A percentile compares a stretch with the other conserved stretches of the same genome.
Conservation (phyloP, 2,113 vertebrate genomes). For the Paramisgurnus dabryanus region DNA sequence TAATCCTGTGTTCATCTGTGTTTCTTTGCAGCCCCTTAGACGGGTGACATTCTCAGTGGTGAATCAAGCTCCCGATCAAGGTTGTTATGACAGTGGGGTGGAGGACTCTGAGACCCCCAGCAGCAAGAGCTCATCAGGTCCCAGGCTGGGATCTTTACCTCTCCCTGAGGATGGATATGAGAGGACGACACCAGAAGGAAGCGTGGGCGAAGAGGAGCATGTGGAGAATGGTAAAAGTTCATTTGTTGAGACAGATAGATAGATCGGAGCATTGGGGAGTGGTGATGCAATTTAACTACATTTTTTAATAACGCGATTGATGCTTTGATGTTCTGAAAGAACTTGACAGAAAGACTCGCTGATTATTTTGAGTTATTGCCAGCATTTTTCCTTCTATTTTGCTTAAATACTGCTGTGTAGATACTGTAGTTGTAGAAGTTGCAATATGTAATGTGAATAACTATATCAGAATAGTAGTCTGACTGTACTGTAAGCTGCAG, state of each 20-base stretch:
- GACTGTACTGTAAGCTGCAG: too few species aligned
- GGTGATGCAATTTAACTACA: too few species aligned
- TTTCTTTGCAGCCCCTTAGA: constrained; percentile 84
- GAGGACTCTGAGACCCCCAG: constrained; percentile 97
- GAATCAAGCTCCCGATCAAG: constrained; percentile 90
- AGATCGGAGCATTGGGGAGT: too few species aligned
- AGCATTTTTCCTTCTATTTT: too few species aligned
- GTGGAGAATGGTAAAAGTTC: constrained; percentile 86
- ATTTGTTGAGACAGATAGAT: not conserved
- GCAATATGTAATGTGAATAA: too few species aligned
- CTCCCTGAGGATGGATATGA: constrained; percentile 95
- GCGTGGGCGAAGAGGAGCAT: constrained; percentile 96
- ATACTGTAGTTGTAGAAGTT: too few species aligned
- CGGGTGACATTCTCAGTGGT: constrained; percentile 96
- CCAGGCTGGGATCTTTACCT: constrained; percentile 88
- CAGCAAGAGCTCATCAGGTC: constrained; percentile 94
- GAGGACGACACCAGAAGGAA: constrained; percentile 93
- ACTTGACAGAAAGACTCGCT: too few species aligned
- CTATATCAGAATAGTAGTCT: too few species aligned
- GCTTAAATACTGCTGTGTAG: too few species aligned
- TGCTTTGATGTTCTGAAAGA: too few species aligned
- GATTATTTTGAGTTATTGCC: too few species aligned
- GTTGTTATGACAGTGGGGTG: constrained; percentile 94
- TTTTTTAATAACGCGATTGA: too few species aligned
- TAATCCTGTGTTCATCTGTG: constrained; percentile 28